A percentile compares a stretch with the other conserved stretches of the same genome.
Evolutionary conservation across 2,888 invertebrate species (phyloP).

Genomic region (Fragum whitleyi): DNA sequence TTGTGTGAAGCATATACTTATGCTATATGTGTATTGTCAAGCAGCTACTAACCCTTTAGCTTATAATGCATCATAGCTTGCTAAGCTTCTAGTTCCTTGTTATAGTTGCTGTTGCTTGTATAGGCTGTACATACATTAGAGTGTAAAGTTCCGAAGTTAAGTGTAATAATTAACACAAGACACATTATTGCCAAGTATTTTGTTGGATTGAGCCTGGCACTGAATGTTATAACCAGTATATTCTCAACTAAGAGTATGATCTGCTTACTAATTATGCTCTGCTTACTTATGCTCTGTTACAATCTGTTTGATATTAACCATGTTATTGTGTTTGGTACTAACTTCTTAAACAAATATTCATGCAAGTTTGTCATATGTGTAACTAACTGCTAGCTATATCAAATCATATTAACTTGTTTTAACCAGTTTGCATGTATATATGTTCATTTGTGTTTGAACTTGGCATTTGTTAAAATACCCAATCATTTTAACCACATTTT

Average conservation of each 20-base stretch:
- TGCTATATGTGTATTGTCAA: background rate
- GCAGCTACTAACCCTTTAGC: constrained; percentile 5
- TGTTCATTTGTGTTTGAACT: constrained; percentile 13
- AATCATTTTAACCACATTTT: background rate
- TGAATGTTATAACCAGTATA: constrained; percentile 14
- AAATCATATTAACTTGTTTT: constrained; percentile 1
- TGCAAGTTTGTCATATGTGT: constrained; percentile 5
- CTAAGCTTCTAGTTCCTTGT: constrained; percentile 3
- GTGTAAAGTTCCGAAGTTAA: background rate
- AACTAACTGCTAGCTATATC: constrained; percentile 14
- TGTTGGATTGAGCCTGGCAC: constrained; percentile 11
- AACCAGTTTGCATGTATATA: constrained; percentile 6
- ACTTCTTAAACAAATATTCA: background rate
- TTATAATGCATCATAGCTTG: constrained; percentile 3
- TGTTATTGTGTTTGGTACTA: background rate
- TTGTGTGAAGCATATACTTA: constrained; percentile 9
- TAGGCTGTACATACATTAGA: constrained; percentile 11
- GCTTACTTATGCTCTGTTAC: background rate
- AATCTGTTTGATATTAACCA: background rate
- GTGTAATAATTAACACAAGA: constrained; percentile 12
- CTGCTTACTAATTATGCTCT: constrained; percentile 14
- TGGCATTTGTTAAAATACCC: constrained; percentile 1
- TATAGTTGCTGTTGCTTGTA: constrained; percentile 11
- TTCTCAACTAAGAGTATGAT: constrained; percentile 11
- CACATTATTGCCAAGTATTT: constrained; percentile 18